phyloP scores from a whole-genome alignment of 2,888 invertebrate genomes.

The Plebejus melissa region DNA sequence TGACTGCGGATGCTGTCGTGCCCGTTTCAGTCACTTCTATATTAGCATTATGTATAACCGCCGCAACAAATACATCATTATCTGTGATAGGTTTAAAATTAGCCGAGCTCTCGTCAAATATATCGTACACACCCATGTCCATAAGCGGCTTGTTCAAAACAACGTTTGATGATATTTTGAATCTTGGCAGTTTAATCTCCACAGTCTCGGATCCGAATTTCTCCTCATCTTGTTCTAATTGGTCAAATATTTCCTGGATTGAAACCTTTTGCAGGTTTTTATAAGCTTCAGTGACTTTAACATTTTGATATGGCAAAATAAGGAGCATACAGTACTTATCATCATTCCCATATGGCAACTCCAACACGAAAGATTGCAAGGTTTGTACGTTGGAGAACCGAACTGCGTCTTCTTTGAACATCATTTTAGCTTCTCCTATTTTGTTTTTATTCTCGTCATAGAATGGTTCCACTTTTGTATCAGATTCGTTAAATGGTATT shows the following conservation, averaged over 20 bases:
- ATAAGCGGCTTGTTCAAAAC: slow-evolving; percentile 77
- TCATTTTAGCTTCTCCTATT: slow-evolving; percentile 84
- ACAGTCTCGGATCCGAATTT: slow-evolving; percentile 79
- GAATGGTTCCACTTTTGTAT: slow-evolving; percentile 78
- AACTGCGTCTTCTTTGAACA: slow-evolving; percentile 81
- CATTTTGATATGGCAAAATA: slow-evolving; percentile 79
- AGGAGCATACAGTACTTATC: slow-evolving; percentile 81
- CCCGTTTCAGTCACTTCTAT: slow-evolving; percentile 88
- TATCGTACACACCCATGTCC: slow-evolving; percentile 82
- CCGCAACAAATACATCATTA: slow-evolving; percentile 78
- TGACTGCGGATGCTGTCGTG: slow-evolving; percentile 82
- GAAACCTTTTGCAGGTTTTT: slow-evolving; percentile 65
- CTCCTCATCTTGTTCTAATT: slow-evolving; percentile 64
- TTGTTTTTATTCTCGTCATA: slow-evolving; percentile 75
- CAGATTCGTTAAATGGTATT: slow-evolving; percentile 79
- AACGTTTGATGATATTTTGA: slow-evolving; percentile 80
- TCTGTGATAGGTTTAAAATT: slow-evolving; percentile 77
- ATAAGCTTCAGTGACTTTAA: slow-evolving; percentile 70
- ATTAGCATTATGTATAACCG: slow-evolving; percentile 84
- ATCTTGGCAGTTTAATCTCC: slow-evolving; percentile 81
- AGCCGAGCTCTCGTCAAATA: slow-evolving; percentile 79
- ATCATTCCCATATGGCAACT: slow-evolving; percentile 83
- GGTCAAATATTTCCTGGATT: slow-evolving; percentile 70
- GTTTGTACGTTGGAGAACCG: slow-evolving; percentile 76
- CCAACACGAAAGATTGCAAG: slow-evolving; percentile 80